Percentiles rank a stretch among this genome's conserved stretches.
Conservation (phyloP, 2,888 invertebrate species). For the Tyria jacobaeae region DNA sequence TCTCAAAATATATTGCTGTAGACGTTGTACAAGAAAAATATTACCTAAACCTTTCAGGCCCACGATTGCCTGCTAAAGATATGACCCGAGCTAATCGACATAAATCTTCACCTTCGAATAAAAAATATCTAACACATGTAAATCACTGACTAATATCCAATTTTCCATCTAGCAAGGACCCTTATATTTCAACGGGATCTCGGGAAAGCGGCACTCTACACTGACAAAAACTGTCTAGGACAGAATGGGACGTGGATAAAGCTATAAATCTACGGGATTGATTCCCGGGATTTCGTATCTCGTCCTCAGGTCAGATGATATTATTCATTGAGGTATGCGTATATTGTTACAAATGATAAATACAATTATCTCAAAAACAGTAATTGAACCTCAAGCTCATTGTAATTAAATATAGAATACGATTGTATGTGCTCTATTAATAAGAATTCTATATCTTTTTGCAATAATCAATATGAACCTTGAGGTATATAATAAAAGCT, state of each 20-base stretch:
- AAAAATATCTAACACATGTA: constrained; percentile 51
- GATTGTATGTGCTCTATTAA: not conserved
- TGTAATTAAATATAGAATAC: not conserved
- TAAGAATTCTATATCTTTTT: too few species aligned
- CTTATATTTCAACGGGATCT: constrained; percentile 59
- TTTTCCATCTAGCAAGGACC: constrained; percentile 56
- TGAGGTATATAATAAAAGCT: too few species aligned
- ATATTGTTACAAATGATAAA: not conserved
- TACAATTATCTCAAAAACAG: not conserved
- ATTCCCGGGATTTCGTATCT: constrained; percentile 50
- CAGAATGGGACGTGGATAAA: constrained; percentile 56
- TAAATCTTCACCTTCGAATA: constrained; percentile 37
- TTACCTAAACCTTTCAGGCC: constrained; percentile 8
- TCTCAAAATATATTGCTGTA: not conserved
- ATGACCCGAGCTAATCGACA: constrained; percentile 16
- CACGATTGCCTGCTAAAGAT: constrained; percentile 16
- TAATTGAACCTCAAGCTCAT: not conserved
- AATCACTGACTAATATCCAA: constrained; percentile 60
- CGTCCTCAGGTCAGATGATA: constrained; percentile 50
- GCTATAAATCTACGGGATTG: constrained; percentile 63
- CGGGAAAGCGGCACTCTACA: constrained; percentile 36
- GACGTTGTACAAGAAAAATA: constrained; percentile 4
- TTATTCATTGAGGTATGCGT: constrained; percentile 50
- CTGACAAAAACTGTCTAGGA: constrained; percentile 60
- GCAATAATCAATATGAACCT: too few species aligned